A percentile compares a stretch with the other conserved stretches of the same genome.
phyloP scores from a whole-genome alignment of 2,888 invertebrate genomes.

The Hirtodrosophila histrioides region DNA sequence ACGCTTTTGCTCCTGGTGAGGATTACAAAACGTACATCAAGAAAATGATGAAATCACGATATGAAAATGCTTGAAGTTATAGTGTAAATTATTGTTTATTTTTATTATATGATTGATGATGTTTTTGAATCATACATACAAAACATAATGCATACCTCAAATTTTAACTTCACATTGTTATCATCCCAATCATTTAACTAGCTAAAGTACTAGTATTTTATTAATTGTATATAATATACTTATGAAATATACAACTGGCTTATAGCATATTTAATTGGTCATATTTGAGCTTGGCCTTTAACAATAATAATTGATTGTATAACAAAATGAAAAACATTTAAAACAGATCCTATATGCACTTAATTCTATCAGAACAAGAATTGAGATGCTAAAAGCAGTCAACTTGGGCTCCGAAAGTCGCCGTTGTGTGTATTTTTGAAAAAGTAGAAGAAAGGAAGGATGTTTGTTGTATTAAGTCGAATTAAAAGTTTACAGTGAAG shows the following conservation, averaged over 20 bases:
- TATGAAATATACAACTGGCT: constrained; percentile 1
- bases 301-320: too few relatives aligned
- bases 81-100: constrained; percentile 4
- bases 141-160: constrained; percentile 46
- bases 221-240: constrained; percentile 39
- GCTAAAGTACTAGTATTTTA: constrained; percentile 37
- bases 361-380: too few relatives aligned
- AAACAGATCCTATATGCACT: too few relatives aligned
- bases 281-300: too few relatives aligned
- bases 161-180: constrained; percentile 20
- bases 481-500: too few relatives aligned
- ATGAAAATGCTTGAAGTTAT: constrained; percentile 80
- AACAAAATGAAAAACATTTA: too few relatives aligned
- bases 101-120: constrained; percentile 9
- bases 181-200: constrained; percentile 26
- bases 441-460: too few relatives aligned
- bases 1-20: constrained; percentile 80
- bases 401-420: too few relatives aligned
- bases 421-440: too few relatives aligned
- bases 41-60: constrained; percentile 85
- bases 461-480: too few relatives aligned
- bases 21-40: constrained; percentile 85
- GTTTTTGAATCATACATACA: constrained; percentile 10
- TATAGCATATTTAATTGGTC: too few relatives aligned
- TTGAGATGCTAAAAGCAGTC: too few relatives aligned